A percentile compares a stretch with the other conserved stretches of the same genome.
Evolutionary conservation across 2,888 invertebrate species (phyloP).

Genomic region (Neoitamus cyanurus): DNA sequence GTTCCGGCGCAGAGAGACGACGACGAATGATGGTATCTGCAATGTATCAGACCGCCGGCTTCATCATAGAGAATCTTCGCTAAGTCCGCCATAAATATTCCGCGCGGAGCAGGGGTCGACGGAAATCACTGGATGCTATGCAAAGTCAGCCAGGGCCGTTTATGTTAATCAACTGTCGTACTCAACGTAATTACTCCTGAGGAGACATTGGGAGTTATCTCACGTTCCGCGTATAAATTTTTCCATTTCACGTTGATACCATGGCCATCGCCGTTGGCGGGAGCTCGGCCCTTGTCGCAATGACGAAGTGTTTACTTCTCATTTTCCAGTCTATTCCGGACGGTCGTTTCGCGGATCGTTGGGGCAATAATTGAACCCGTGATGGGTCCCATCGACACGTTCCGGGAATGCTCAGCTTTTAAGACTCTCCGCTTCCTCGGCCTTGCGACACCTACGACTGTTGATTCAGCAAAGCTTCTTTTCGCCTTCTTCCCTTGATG

Average conservation of each 20-base stretch:
- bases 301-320: constrained; percentile 42
- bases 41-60: constrained; percentile 2
- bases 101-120: background rate
- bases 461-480: constrained; percentile 36
- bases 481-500: background rate
- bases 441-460: constrained; percentile 16
- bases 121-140: constrained; percentile 18
- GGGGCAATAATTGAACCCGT: constrained; percentile 31
- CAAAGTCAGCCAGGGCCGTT: constrained; percentile 39
- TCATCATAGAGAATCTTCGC: constrained; percentile 34
- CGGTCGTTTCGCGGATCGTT: constrained; percentile 36
- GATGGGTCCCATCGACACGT: constrained; percentile 26
- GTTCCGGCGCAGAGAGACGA: constrained; percentile 7
- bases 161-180: constrained; percentile 42
- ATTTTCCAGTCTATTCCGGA: constrained; percentile 27
- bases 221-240: constrained; percentile 42
- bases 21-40: constrained; percentile 23
- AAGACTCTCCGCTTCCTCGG: background rate
- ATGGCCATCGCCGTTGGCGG: background rate
- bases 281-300: background rate
- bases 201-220: constrained; percentile 36
- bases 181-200: constrained; percentile 42
- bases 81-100: constrained; percentile 34
- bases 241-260: constrained; percentile 18
- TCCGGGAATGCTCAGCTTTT: background rate